Evolutionary conservation across 2,797 vertebrate genomes (phyloP).

Genomic region (Sebastes wilsoni): DNA sequence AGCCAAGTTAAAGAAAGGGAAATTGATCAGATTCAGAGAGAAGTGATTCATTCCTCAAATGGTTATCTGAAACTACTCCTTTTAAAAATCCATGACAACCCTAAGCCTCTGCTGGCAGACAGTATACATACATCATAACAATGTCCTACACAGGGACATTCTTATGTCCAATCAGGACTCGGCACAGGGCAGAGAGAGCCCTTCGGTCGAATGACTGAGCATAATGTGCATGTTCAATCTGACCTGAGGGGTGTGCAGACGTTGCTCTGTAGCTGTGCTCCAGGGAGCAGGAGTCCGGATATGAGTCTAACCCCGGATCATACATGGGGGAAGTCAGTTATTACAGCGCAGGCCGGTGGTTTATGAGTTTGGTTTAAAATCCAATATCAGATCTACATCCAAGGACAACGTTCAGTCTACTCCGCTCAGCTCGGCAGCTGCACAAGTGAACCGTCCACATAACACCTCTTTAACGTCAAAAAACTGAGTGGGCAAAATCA

Average conservation of each 20-base stretch:
- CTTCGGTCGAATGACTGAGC: slow-evolving; percentile 45
- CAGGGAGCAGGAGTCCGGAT: slow-evolving; percentile 79
- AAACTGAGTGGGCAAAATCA: slow-evolving; percentile 49
- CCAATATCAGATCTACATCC: slow-evolving; percentile 73
- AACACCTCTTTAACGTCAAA: slow-evolving; percentile 76
- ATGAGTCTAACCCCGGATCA: slow-evolving; percentile 79
- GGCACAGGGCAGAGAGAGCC: slow-evolving; percentile 8
- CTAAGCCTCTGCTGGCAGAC: slow-evolving; percentile 26
- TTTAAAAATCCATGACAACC: slow-evolving; percentile 36
- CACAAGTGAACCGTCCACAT: slow-evolving; percentile 65
- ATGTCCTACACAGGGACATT: slow-evolving; percentile 41
- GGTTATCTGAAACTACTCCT: slow-evolving; percentile 53
- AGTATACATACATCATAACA: slow-evolving; percentile 22
- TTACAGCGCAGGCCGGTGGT: slow-evolving; percentile 63
- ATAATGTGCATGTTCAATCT: slow-evolving; percentile 42
- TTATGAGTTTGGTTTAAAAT: slow-evolving; percentile 79
- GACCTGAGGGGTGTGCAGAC: slow-evolving; percentile 54
- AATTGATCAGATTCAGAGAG: slow-evolving; percentile 57
- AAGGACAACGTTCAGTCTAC: slow-evolving; percentile 70
- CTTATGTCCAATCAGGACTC: slow-evolving; percentile 31
- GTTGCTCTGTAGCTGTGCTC: slow-evolving; percentile 59
- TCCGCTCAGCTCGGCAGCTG: slow-evolving; percentile 70
- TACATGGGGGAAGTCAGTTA: slow-evolving; percentile 75
- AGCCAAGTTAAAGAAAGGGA: slow-evolving; percentile 54
- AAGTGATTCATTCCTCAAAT: slow-evolving; percentile 67